phyloP scores from a whole-genome alignment of 1,140 invertebrate genomes.

The Euura saliciscinereae region DNA sequence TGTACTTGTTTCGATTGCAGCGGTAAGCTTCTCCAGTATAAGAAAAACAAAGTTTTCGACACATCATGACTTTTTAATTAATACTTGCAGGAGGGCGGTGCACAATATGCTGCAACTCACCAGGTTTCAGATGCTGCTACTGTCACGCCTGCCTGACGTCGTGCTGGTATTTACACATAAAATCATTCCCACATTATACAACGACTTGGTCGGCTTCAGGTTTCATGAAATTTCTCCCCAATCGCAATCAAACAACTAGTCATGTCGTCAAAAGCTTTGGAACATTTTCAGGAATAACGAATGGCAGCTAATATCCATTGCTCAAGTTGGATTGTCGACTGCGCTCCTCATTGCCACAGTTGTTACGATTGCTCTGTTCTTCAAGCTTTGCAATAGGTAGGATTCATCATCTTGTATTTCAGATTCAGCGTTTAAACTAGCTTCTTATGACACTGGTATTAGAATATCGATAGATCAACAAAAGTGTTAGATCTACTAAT shows the following conservation, averaged over 20 bases:
- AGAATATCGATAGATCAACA: too few species aligned
- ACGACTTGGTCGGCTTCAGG: too few species aligned
- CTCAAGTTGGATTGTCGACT: conserved; percentile 32
- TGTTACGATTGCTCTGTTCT: conserved; percentile 28
- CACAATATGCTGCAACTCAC: conserved; percentile 10
- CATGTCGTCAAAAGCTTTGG: not conserved
- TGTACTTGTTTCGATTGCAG: not conserved
- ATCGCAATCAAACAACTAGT: too few species aligned
- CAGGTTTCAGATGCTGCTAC: conserved; percentile 7
- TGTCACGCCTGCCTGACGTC: conserved; percentile 9
- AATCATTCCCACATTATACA: too few species aligned
- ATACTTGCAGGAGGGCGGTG: not conserved
- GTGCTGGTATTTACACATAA: not conserved
- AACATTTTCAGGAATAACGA: conserved; percentile 29
- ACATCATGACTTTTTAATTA: not conserved
- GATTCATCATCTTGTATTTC: conserved; percentile 6
- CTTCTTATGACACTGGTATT: not conserved
- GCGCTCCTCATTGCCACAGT: conserved; percentile 30
- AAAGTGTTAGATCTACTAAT: not conserved
- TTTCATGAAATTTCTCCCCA: too few species aligned
- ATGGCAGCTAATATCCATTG: conserved; percentile 21
- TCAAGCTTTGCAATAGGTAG: conserved; percentile 37
- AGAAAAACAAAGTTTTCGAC: not conserved
- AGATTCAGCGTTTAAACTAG: conserved; percentile 8
- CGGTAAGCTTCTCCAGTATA: not conserved